Conservation (phyloP, 2,113 vertebrate genomes). For the Scalopus aquaticus region DNA sequence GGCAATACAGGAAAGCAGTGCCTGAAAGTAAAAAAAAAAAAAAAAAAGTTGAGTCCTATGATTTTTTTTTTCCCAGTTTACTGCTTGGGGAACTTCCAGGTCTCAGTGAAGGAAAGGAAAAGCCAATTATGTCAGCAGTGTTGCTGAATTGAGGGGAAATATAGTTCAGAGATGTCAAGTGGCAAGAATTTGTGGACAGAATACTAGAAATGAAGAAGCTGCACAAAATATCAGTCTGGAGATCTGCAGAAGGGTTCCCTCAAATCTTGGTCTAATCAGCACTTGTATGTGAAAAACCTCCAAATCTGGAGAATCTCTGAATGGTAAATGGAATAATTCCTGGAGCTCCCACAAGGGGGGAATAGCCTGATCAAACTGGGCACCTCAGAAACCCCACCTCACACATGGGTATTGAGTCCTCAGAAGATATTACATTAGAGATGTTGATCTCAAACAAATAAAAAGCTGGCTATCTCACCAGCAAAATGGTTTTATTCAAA, state of each 20-base stretch:
- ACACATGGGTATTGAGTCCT: not conserved
- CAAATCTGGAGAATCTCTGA: not conserved
- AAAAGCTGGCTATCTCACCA: not conserved
- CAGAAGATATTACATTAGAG: not conserved
- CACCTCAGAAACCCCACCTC: not conserved
- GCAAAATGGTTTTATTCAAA: not conserved
- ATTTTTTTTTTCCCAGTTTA: slow-evolving; percentile 27
- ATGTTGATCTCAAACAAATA: not conserved
- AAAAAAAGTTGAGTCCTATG: not conserved
- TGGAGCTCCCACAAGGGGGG: not conserved
- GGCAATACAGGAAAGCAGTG: not conserved
- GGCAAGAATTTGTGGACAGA: not conserved
- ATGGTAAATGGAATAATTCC: not conserved
- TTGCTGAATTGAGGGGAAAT: not conserved
- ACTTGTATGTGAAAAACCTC: not conserved
- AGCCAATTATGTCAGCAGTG: not conserved
- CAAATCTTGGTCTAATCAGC: not conserved
- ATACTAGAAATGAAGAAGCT: not conserved
- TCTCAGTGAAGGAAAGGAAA: not conserved
- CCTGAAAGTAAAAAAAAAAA: not conserved
- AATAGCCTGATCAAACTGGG: not conserved
- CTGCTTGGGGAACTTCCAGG: not conserved
- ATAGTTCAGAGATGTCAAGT: not conserved
- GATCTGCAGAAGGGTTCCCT: not conserved
- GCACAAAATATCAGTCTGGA: not conserved